Evolutionary conservation across 2,797 vertebrate species (phyloP), one percentile per base, ranked within the genome.

Genomic region (Rhynchotus rufescens): DNA sequence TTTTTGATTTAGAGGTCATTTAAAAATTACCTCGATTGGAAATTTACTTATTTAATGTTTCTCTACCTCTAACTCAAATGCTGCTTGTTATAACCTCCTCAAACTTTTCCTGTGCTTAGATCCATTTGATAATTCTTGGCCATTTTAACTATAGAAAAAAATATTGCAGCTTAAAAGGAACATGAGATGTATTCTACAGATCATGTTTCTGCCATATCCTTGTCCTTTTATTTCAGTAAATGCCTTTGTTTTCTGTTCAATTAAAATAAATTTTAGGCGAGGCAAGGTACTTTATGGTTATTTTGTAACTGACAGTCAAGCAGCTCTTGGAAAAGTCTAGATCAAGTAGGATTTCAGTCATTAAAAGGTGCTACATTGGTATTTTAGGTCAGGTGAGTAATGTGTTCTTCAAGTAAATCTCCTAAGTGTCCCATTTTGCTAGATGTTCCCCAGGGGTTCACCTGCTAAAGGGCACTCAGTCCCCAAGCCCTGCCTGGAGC

Each of bases 1-100:
- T 94, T 94, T 96, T 93, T 91, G 74, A 93, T 93, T 94, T 92
- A 90, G 91, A 94, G 93, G 90, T 95, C 92, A 92, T 89, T 90
- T 90, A 62, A 90, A 92, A 90, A 84, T 92, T 90, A 90, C 52
- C 71, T 74, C 44, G 84, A 87, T 84, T 83, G 67, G 59, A 95
- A 96, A 90, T 76, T 76, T 90, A 85, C 68, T 88, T 92, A 49
- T 82, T 91, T 84, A 77, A 93, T 89, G 19, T 93, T 95, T 93
- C 75, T 22, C 44, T 94, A 85, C 94, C 76, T 94, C 51, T 92
- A 91, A 82, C 45, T 85, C 74, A 84, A 90, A 96, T 89, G 77
- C 71, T 84, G 80, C 64, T 84, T 93, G 34, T 81, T 88, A 81
- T 45, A 92, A 87, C 71, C 88, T 78, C 22, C 74, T 77, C 71